Evolutionary conservation across 2,113 vertebrate genomes (phyloP), one percentile per base, ranked within the genome.

Genomic region (Lutjanus erythropterus): DNA sequence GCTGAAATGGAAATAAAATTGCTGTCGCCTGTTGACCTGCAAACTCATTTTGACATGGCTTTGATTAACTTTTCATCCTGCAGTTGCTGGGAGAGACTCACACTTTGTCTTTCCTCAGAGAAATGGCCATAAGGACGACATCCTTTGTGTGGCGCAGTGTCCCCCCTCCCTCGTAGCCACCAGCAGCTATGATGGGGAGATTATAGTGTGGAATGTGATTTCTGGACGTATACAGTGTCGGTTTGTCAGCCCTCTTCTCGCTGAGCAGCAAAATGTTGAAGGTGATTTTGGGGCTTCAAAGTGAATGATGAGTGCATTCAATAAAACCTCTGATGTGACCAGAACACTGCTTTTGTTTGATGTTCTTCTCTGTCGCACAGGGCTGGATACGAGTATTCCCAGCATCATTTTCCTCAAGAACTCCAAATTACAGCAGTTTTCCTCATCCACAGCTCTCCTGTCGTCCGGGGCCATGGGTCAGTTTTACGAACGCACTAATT

Each of bases 71-170:
- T 25, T 44, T 41, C 7, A 47, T 50, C 15, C 21, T 37, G 55
- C n/a, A n/a, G 12, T 35, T 39, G 2, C 19, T 37, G 25, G 37
- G 10, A 41, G 35, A 33, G 25, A 52, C 66, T 65, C 10, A 72
- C 18, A 35, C 5, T 50, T 61, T 42, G 23, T 61, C 39, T 69
- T 44, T 59, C 47, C 27, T 66, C 88, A 96, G 94, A 90, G 50
- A 49, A 77, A 65, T 0, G 80, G 94, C 27, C 95, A 94, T 68
- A 93, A 91, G 61, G 94, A 95, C 0, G 91, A 95, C 77, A 92
- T 94, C 76, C 90, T 95, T 5, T 96, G 94, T 60, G 71, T 94
- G 9, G 94, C 91, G 2, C 93, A 95, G n/a, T 95, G 95, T 41
- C 95, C 94, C 1, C 95, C 91, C 0, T 90, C 89, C 74, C 88